Evolutionary conservation across 2,113 vertebrate species (phyloP).

Genomic region (Carassius carassius): DNA sequence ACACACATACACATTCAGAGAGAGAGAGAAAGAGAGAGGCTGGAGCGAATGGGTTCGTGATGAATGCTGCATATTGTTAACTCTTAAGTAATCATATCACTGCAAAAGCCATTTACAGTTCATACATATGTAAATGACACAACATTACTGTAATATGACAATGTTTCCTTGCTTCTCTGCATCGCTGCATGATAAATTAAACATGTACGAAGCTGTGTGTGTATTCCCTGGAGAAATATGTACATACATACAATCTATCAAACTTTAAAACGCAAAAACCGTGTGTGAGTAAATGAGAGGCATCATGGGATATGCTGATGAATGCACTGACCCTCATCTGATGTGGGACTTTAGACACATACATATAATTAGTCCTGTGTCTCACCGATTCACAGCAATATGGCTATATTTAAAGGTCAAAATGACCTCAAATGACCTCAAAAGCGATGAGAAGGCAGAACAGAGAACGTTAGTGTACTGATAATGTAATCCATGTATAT

Average conservation of each 20-base stretch:
- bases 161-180: conserved; percentile 36
- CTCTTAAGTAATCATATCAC: conserved; percentile 20
- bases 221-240: background rate
- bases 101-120: conserved; percentile 34
- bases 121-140: conserved; percentile 40
- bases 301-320: conserved; percentile 9
- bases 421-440: conserved; percentile 10
- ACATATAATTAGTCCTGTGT: conserved; percentile 17
- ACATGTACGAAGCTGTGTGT: background rate
- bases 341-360: background rate
- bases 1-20: background rate
- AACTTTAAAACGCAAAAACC: background rate
- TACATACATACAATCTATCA: background rate
- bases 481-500: background rate
- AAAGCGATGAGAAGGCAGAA: background rate
- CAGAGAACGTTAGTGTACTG: background rate
- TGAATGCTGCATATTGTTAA: conserved; percentile 26
- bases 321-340: conserved; percentile 17
- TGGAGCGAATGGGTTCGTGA: conserved; percentile 1
- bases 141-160: conserved; percentile 30
- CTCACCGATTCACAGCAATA: conserved; percentile 3
- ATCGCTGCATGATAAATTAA: conserved; percentile 5
- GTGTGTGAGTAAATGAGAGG: background rate
- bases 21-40: background rate
- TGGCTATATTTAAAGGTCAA: conserved; percentile 9